These are phyloP conservation scores for Ciconia boyciana DNA, from an alignment of 2,113 vertebrate species.

Conservation along the genomic window DNA sequence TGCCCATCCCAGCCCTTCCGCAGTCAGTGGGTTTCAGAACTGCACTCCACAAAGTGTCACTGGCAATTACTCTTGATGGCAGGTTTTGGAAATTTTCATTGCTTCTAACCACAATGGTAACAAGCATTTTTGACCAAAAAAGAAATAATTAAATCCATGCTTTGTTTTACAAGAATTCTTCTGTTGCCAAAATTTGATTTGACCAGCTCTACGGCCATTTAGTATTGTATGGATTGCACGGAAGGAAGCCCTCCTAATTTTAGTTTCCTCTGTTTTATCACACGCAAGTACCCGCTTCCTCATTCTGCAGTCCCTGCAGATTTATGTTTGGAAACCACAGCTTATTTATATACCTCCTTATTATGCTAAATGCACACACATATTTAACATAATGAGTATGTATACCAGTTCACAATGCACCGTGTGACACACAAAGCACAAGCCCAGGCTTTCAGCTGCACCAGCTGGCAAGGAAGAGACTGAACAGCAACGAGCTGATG, in stretches of 20 bases:
- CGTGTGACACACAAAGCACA: neutral
- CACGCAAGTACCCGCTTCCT: neutral
- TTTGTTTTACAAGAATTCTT: neutral
- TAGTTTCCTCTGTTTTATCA: neutral
- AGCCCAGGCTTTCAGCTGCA: neutral
- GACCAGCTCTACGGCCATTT: neutral
- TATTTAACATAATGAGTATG: neutral
- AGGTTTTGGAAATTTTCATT: neutral
- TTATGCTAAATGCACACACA: neutral
- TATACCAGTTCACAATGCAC: neutral
- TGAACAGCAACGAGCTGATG: neutral
- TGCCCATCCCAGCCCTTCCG: neutral
- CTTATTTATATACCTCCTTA: neutral
- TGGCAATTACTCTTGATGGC: neutral
- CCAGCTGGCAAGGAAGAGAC: neutral
- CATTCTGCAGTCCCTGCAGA: neutral
- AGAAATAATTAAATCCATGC: neutral
- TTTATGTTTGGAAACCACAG: neutral
- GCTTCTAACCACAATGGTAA: neutral
- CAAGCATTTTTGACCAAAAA: neutral
- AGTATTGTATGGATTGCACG: neutral
- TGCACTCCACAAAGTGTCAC: neutral
- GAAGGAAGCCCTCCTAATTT: neutral
- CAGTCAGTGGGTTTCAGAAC: neutral
- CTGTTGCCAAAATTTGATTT: neutral